phyloP scores from a whole-genome alignment of 2,888 invertebrate species.

The Vesta saturnalis region DNA sequence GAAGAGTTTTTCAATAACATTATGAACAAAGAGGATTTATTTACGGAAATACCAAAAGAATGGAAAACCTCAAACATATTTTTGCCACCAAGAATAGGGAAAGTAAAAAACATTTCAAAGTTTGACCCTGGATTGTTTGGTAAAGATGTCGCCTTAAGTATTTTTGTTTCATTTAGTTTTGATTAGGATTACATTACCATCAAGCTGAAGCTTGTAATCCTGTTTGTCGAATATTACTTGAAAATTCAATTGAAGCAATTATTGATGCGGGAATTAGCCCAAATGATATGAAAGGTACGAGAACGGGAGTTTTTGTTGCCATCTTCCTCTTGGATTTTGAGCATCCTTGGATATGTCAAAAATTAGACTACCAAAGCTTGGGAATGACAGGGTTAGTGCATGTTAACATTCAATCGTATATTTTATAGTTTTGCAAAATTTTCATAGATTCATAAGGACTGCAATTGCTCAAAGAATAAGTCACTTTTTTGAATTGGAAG shows the following conservation, averaged over 20 bases:
- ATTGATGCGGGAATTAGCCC: constrained; percentile 74
- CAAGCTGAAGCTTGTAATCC: constrained; percentile 70
- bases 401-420: constrained; percentile 34
- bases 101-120: constrained; percentile 65
- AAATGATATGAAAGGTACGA: constrained; percentile 72
- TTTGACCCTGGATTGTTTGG: constrained; percentile 69
- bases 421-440: constrained; percentile 11
- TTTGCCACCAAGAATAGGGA: constrained; percentile 72
- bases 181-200: constrained; percentile 70
- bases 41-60: constrained; percentile 80
- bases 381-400: constrained; percentile 69
- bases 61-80: constrained; percentile 76
- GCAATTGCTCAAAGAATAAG: constrained; percentile 91
- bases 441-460: too few species aligned
- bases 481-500: constrained; percentile 86
- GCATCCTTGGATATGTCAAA: constrained; percentile 72
- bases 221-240: constrained; percentile 67
- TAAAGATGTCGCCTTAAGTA: too few species aligned
- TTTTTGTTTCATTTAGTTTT: background rate
- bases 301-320: constrained; percentile 82
- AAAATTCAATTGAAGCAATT: constrained; percentile 68
- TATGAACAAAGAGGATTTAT: constrained; percentile 82
- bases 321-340: constrained; percentile 81
- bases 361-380: constrained; percentile 44
- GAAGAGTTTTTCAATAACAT: constrained; percentile 76